Percentiles rank a stretch among this genome's conserved stretches.
These are phyloP conservation scores for Lasius fuliginosus DNA, from an alignment of 2,888 invertebrate species.

Conservation along the genomic window DNA sequence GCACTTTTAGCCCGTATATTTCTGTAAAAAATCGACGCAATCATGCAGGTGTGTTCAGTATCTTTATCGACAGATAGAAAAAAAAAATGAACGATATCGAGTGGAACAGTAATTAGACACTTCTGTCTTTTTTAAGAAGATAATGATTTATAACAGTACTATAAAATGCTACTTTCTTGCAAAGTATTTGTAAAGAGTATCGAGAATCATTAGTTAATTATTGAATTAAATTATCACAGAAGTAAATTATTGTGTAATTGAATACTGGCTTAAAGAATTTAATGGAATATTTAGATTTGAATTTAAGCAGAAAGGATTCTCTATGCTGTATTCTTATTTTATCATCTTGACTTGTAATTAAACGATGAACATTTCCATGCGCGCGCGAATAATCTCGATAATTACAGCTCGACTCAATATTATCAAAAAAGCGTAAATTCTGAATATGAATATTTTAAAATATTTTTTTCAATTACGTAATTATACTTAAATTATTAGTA, in stretches of 20 bases:
- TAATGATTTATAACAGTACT: background rate
- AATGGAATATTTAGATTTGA: constrained; percentile 22
- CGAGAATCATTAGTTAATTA: constrained; percentile 10
- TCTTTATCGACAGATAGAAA: background rate
- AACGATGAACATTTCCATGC: constrained; percentile 16
- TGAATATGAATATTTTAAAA: constrained; percentile 26
- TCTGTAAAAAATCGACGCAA: background rate
- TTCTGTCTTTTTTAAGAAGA: background rate
- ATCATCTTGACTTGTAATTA: constrained; percentile 31
- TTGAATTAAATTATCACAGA: background rate
- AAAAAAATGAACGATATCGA: background rate
- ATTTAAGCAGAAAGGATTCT: background rate
- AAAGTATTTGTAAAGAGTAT: background rate
- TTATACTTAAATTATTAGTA: constrained; percentile 3
- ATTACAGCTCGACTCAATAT: constrained; percentile 22
- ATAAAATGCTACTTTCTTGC: background rate
- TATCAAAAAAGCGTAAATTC: background rate
- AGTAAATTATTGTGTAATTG: constrained; percentile 18
- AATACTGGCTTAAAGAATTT: constrained; percentile 2
- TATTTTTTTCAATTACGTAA: constrained; percentile 1
- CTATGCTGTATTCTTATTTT: background rate
- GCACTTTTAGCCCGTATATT: background rate
- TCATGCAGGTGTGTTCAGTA: background rate
- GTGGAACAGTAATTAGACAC: background rate
- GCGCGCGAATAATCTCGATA: constrained; percentile 19